Conservation (phyloP, 2,113 vertebrate genomes). For the Leucosticte australis region DNA sequence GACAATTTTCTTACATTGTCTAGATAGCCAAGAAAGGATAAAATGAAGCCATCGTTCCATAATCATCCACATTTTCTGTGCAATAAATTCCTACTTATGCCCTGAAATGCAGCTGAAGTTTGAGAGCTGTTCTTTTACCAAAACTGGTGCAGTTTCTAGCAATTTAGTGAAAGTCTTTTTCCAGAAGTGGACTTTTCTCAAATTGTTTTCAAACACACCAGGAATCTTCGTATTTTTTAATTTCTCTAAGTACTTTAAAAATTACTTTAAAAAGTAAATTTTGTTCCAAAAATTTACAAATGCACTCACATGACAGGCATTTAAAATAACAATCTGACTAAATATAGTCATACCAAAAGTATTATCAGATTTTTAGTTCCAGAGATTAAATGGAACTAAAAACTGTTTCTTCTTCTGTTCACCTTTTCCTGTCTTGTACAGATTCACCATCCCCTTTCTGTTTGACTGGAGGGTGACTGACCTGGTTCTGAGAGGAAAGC, state of each 20-base stretch:
- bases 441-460: rapidly evolving
- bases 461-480: background rate
- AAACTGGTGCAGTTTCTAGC: background rate
- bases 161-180: background rate
- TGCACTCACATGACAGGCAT: background rate
- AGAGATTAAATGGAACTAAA: background rate
- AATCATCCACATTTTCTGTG: background rate
- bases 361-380: background rate
- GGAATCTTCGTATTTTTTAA: background rate
- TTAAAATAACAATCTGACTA: background rate
- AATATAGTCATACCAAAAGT: background rate
- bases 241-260: background rate
- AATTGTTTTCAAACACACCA: background rate
- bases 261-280: background rate
- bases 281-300: background rate
- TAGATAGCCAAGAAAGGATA: background rate
- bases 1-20: slow-evolving; percentile 8
- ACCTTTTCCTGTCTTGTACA: background rate
- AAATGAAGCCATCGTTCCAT: background rate
- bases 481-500: background rate
- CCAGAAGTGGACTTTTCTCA: background rate
- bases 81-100: background rate
- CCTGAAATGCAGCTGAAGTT: background rate
- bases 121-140: background rate
- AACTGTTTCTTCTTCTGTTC: background rate